Conservation (phyloP, 1,140 invertebrate species). For the Pectinophora gossypiella region DNA sequence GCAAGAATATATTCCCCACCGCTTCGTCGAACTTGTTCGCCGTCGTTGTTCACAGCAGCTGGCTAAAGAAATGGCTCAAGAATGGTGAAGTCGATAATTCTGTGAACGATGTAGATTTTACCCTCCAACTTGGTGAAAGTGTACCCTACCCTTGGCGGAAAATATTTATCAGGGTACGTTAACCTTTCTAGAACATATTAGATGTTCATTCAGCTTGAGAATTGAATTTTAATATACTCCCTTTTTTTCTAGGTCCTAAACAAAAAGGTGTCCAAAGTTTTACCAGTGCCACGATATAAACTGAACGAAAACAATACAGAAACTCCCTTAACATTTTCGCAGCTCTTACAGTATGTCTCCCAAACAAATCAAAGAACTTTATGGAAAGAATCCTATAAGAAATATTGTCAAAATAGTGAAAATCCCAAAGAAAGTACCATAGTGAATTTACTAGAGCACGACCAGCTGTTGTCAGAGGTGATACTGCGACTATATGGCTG, state of each 20-base stretch:
- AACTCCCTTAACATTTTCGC: conserved; percentile 82
- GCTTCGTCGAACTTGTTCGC: conserved; percentile 74
- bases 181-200: background rate
- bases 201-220: background rate
- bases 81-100: conserved; percentile 76
- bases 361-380: conserved; percentile 88
- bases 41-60: conserved; percentile 79
- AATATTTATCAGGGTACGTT: conserved; percentile 76
- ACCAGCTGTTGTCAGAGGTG: conserved; percentile 82
- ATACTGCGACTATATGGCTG: conserved; percentile 84
- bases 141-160: conserved; percentile 77
- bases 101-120: conserved; percentile 67
- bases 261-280: conserved; percentile 81
- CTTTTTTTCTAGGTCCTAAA: conserved; percentile 75
- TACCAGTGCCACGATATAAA: conserved; percentile 82
- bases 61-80: conserved; percentile 80
- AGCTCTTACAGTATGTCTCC: conserved; percentile 86
- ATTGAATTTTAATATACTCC: background rate
- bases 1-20: conserved; percentile 78
- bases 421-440: conserved; percentile 58
- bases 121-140: conserved; percentile 74
- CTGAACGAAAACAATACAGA: conserved; percentile 75
- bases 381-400: conserved; percentile 90
- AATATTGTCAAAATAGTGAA: conserved; percentile 79
- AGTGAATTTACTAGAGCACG: conserved; percentile 74